Percentiles rank a stretch among this genome's conserved stretches.
Conservation (phyloP, 2,113 vertebrate genomes). For the Cavia porcellus region DNA sequence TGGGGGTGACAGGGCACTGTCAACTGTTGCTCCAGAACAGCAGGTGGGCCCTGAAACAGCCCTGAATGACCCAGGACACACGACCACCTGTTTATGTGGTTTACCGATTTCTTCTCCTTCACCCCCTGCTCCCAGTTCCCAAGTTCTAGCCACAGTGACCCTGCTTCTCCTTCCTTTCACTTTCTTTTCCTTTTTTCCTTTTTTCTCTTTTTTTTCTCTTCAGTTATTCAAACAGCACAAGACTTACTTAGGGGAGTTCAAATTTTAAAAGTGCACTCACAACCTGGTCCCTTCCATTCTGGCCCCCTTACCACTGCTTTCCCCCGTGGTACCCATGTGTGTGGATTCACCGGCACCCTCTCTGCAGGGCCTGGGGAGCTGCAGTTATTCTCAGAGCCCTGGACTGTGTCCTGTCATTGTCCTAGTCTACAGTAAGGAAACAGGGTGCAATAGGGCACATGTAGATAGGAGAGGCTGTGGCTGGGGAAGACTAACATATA, state of each 20-base stretch:
- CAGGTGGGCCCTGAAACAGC: background rate
- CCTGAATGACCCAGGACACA: background rate
- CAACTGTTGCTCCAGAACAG: background rate
- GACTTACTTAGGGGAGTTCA: background rate
- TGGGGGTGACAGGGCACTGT: rapidly evolving
- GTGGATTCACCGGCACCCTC: background rate
- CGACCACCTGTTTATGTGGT: rapidly evolving
- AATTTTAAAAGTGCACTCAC: background rate
- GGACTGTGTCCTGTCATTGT: too few species aligned
- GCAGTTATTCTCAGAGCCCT: too few species aligned
- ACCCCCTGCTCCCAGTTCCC: too few species aligned
- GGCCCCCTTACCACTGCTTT: background rate
- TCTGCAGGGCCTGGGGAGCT: background rate
- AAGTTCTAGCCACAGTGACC: rapidly evolving
- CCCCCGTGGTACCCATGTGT: rapidly evolving
- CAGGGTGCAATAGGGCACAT: rapidly evolving
- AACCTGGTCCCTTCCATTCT: background rate
- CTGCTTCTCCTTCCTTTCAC: background rate
- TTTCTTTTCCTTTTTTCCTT: rapidly evolving
- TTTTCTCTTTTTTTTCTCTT: too few species aligned
- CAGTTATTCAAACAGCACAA: rapidly evolving
- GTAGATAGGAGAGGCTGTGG: rapidly evolving
- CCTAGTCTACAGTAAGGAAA: background rate
- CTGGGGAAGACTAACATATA: background rate
- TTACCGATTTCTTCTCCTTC: background rate